Evolutionary conservation across 2,113 vertebrate species (phyloP).

Genomic region (Polyodon spathula): DNA sequence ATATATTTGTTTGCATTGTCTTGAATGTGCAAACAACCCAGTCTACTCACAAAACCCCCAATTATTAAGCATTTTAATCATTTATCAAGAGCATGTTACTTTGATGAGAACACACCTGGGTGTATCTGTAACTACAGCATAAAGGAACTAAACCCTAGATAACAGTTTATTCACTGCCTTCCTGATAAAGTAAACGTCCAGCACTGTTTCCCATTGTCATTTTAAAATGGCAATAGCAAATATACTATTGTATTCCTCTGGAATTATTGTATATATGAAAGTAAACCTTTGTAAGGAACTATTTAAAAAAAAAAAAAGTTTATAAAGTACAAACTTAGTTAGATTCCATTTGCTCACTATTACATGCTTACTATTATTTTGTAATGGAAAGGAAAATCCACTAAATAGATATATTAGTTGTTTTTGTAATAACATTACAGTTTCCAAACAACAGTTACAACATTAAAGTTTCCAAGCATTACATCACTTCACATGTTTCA

Average conservation of each 20-base stretch:
- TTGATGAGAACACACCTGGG: background rate
- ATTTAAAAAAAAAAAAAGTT: conserved; percentile 38
- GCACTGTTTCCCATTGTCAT: conserved; percentile 68
- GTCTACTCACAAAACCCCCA: too few relatives aligned
- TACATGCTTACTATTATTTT: conserved; percentile 28
- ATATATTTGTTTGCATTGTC: background rate
- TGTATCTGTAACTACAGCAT: background rate
- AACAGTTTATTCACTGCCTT: conserved; percentile 50
- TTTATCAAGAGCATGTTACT: too few relatives aligned
- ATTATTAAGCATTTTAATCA: too few relatives aligned
- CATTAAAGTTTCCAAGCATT: conserved; percentile 29
- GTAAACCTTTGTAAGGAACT: conserved; percentile 76
- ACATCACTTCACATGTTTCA: background rate
- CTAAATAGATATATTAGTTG: background rate
- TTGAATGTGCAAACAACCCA: background rate
- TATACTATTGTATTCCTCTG: conserved; percentile 67
- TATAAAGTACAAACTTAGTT: background rate
- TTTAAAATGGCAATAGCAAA: conserved; percentile 59
- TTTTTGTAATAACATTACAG: too few relatives aligned
- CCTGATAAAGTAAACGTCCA: conserved; percentile 50
- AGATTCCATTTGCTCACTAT: background rate
- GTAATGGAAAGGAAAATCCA: background rate
- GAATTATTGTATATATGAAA: conserved; percentile 65
- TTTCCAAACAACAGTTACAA: background rate
- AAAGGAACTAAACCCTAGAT: conserved; percentile 36